Conservation (phyloP, 1,140 invertebrate genomes). For the Pseudobourletiella spinata region DNA sequence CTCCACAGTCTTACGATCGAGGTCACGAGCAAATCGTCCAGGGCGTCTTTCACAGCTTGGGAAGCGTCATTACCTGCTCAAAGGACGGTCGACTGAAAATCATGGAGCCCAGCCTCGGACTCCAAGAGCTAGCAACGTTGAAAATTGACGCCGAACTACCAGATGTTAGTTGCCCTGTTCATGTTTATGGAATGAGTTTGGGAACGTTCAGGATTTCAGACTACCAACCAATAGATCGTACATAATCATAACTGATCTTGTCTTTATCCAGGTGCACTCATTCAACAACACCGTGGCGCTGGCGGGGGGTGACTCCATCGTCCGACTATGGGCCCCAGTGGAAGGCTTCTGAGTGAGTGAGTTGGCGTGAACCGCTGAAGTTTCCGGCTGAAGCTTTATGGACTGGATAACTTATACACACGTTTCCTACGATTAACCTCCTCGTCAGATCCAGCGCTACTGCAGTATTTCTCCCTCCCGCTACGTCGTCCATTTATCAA, state of each 20-base stretch:
- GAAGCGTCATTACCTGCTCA: constrained; percentile 21
- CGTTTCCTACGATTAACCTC: too few relatives aligned
- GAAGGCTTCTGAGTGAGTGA: constrained; percentile 25
- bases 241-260: background rate
- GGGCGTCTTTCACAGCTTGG: constrained; percentile 29
- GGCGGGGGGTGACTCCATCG: constrained; percentile 19
- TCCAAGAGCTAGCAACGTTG: constrained; percentile 6
- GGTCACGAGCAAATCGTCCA: constrained; percentile 18
- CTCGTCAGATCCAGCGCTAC: too few relatives aligned
- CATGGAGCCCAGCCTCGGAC: constrained; percentile 14
- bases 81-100: constrained; percentile 22
- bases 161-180: background rate
- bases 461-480: too few relatives aligned
- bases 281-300: constrained; percentile 25
- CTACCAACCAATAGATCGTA: background rate
- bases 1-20: background rate
- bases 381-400: too few relatives aligned
- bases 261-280: constrained; percentile 18
- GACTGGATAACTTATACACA: too few relatives aligned
- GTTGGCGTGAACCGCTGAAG: too few relatives aligned
- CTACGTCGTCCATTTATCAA: background rate
- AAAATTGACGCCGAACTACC: constrained; percentile 25
- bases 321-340: constrained; percentile 19
- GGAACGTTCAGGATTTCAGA: too few relatives aligned
- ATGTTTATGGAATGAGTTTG: too few relatives aligned